phyloP scores from a whole-genome alignment of 2,888 invertebrate species.

The Ochlodes sylvanus region DNA sequence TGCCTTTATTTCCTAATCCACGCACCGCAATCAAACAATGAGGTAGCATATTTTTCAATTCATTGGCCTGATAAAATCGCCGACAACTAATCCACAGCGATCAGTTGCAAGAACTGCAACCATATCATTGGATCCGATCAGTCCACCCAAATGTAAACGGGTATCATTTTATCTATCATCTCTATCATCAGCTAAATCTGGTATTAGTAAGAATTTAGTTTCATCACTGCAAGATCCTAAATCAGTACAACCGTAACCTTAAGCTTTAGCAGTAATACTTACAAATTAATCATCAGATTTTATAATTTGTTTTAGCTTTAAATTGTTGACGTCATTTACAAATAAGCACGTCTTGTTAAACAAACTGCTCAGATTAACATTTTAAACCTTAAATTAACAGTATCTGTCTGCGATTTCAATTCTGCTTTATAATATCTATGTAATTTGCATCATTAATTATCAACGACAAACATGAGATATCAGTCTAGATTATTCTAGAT shows the following conservation, averaged over 20 bases:
- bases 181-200: slow-evolving; percentile 2
- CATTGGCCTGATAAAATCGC: slow-evolving; percentile 26
- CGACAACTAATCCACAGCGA: slow-evolving; percentile 42
- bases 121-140: slow-evolving; percentile 45
- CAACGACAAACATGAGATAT: too few species aligned
- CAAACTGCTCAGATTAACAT: too few species aligned
- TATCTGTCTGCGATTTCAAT: too few species aligned
- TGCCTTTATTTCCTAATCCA: slow-evolving; percentile 20
- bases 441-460: too few species aligned
- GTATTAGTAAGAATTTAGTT: background rate
- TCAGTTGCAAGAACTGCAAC: slow-evolving; percentile 44
- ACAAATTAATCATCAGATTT: too few species aligned
- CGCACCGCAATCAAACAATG: slow-evolving; percentile 27
- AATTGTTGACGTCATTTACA: too few species aligned
- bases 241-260: background rate
- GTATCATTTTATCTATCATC: slow-evolving; percentile 6
- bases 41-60: slow-evolving; percentile 33
- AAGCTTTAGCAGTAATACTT: too few species aligned
- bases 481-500: too few species aligned
- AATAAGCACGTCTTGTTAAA: too few species aligned
- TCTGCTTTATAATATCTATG: too few species aligned
- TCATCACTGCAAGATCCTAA: background rate
- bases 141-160: slow-evolving; percentile 50
- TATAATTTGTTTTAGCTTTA: too few species aligned
- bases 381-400: too few species aligned